Percentiles rank a stretch among this genome's conserved stretches.
Evolutionary conservation across 2,797 vertebrate genomes (phyloP).

Genomic region (Epinephelus malabaricus): DNA sequence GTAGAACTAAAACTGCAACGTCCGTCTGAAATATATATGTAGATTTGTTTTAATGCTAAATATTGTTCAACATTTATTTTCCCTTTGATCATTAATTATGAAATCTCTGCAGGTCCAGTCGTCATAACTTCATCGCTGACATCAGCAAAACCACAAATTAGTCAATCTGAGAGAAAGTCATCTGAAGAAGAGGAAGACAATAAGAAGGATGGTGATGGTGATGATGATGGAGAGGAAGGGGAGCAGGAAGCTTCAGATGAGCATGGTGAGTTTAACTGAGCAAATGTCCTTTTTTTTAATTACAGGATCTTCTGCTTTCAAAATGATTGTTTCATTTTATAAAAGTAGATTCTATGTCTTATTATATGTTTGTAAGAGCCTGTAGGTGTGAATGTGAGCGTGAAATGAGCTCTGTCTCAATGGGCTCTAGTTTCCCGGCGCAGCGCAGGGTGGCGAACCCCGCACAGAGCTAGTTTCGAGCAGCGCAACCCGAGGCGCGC

Average conservation of each 20-base stretch:
- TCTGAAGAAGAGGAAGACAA: constrained; percentile 16
- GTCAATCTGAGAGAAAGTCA: not conserved
- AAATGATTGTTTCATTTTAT: not conserved
- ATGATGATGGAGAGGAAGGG: not conserved
- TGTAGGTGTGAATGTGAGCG: no score
- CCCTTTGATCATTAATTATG: not conserved
- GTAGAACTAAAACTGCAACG: not conserved
- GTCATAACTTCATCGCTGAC: not conserved
- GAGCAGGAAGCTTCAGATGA: constrained; percentile 33
- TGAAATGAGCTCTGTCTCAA: no score
- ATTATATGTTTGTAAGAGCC: no score
- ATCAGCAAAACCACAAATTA: constrained; percentile 1
- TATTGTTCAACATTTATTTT: not conserved
- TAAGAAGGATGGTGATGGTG: not conserved
- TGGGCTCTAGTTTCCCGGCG: no score
- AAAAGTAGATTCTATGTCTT: not conserved
- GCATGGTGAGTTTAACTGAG: constrained; percentile 9
- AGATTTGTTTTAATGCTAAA: not conserved
- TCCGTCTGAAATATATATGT: not conserved
- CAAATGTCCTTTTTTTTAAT: not conserved
- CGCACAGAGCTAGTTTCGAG: no score
- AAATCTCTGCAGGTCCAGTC: constrained; percentile 7
- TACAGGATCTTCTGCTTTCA: not conserved
- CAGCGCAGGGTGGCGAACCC: no score
- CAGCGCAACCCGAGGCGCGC: no score